A percentile compares a stretch with the other conserved stretches of the same genome.
Conservation (phyloP, 2,888 invertebrate species). For the Andrena marginata region DNA sequence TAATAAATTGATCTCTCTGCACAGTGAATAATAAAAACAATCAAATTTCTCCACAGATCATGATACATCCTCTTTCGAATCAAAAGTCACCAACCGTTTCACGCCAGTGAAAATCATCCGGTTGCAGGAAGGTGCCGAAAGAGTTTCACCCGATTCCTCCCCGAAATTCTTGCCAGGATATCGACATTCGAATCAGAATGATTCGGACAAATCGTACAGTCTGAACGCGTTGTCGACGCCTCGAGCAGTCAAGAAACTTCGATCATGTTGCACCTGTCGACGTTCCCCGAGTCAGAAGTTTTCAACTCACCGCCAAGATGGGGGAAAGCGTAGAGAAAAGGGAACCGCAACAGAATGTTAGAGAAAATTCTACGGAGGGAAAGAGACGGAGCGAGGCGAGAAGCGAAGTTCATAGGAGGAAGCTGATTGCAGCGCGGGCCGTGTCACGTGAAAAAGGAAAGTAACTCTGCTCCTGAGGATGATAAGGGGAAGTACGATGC, state of each 20-base stretch:
- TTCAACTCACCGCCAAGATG: constrained; percentile 31
- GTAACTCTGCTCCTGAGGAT: constrained; percentile 45
- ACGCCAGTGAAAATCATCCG: not conserved
- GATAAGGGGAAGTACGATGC: constrained; percentile 62
- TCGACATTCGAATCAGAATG: constrained; percentile 51
- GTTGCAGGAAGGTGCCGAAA: not conserved
- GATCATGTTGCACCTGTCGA: constrained; percentile 55
- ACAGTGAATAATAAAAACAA: no score
- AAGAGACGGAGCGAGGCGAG: constrained; percentile 2
- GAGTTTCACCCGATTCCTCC: not conserved
- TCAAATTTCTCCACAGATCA: no score
- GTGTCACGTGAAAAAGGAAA: constrained; percentile 63
- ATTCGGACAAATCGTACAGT: constrained; percentile 60
- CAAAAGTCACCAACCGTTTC: no score
- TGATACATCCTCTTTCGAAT: no score
- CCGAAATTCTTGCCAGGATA: constrained; percentile 46
- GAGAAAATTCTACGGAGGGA: constrained; percentile 3
- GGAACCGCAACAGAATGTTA: constrained; percentile 5
- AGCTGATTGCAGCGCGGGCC: constrained; percentile 57
- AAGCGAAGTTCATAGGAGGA: constrained; percentile 15
- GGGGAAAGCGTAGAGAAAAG: constrained; percentile 1
- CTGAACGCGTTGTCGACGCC: constrained; percentile 58
- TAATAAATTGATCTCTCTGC: no score
- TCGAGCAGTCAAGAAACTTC: constrained; percentile 53
- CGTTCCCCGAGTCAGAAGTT: constrained; percentile 56